Evolutionary conservation across 2,888 invertebrate genomes (phyloP), one percentile per base, ranked within the genome.

Genomic region (Hoplodrina ambigua): DNA sequence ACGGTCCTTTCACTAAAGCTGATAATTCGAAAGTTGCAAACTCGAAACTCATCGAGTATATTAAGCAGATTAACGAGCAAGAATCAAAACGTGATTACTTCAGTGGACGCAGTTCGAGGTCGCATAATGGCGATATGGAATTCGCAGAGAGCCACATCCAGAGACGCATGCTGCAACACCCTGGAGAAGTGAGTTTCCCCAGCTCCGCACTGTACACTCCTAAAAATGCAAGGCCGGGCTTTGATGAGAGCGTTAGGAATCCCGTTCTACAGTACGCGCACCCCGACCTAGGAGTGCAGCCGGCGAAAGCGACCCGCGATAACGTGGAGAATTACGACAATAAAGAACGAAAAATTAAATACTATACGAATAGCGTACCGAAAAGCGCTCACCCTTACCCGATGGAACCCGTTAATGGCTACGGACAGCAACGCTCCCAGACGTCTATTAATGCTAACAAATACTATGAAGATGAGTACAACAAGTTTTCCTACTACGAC

Each of bases 201-300:
- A 96, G 96, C 78, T 97, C 97, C 0, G 93, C 96, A 17, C 90
- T 97, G 86, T 98, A 97, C 86, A 96, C 97, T 1, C 96, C 97
- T 0, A 96, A 96, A 71, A 96, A 96, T 79, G 96, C 96, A 2
- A 96, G 96, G 81, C 96, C 96, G 7, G 96, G 96, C 10, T 97
- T 97, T 75, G 97, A 97, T 74, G 97, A 97, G 82, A 97, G 97
- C 44, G 97, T 97, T 0, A 94, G 98, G 53, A 97, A 97, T 33
- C 98, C 98, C 0, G 97, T 98, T 4, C 94, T 98, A 0, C 98
- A 98, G 85, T 98, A 98, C 86, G 98, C 98, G 0, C 98, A 98
- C 88, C 98, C 98, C 0, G 98, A 98, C 84, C 91, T 98, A 7
- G 98, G 98, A 17, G 97, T 97, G 0, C 98, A 98, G 88, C 97